Evolutionary conservation across 2,797 vertebrate species (phyloP).

Genomic region (Oryzias sinensis): DNA sequence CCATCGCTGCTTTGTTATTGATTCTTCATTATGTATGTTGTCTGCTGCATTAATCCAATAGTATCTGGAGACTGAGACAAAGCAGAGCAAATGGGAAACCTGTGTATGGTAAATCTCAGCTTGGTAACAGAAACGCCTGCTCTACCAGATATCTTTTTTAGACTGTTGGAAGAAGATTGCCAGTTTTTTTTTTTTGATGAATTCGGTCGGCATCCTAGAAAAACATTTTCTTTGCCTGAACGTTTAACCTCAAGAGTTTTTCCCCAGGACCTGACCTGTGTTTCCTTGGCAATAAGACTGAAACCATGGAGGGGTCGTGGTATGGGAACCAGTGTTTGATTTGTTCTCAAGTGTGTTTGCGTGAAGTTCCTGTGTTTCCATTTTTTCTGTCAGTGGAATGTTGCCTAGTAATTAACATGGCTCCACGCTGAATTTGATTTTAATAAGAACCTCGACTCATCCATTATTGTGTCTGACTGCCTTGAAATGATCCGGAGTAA

Average conservation of each 20-base stretch:
- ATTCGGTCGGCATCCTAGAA: constrained; percentile 36
- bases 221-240: constrained; percentile 35
- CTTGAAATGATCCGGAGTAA: too few species aligned
- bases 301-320: constrained; percentile 47
- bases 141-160: constrained; percentile 1
- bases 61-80: constrained; percentile 46
- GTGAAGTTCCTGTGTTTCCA: constrained; percentile 24
- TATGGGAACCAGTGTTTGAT: constrained; percentile 57
- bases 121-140: constrained; percentile 13
- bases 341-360: constrained; percentile 53
- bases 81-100: constrained; percentile 31
- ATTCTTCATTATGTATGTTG: constrained; percentile 65
- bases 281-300: constrained; percentile 44
- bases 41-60: constrained; percentile 65
- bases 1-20: constrained; percentile 53
- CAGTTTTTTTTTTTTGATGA: not conserved
- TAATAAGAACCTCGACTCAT: too few species aligned
- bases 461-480: too few species aligned
- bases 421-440: too few species aligned
- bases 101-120: constrained; percentile 17
- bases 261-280: constrained; percentile 32
- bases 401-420: too few species aligned
- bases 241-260: constrained; percentile 39
- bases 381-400: too few species aligned
- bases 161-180: too few species aligned